Evolutionary conservation across 64 coral and sea anemone species (phyloP).

Genomic region (Dendronephthya gigantea): DNA sequence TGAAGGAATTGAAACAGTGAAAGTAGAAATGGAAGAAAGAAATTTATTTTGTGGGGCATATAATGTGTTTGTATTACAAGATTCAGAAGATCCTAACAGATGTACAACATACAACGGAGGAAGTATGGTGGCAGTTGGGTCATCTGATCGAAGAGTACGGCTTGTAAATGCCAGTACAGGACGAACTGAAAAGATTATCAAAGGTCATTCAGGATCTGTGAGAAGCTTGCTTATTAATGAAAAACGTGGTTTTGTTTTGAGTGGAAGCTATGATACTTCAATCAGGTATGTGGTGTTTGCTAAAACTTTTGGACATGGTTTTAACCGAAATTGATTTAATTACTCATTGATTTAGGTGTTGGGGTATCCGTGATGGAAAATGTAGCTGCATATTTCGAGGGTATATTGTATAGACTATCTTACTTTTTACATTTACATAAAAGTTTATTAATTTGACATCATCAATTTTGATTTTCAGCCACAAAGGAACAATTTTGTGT

Average conservation of each 20-base stretch:
- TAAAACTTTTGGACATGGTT: background rate
- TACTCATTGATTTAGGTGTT: conserved; percentile 58
- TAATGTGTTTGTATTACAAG: conserved; percentile 85
- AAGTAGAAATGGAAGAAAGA: conserved; percentile 71
- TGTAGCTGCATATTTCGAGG: conserved; percentile 92
- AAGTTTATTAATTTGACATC: too few species aligned
- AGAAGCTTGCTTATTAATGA: conserved; percentile 71
- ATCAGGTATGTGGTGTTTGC: conserved; percentile 41
- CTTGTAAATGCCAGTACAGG: conserved; percentile 57
- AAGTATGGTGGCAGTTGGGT: conserved; percentile 62
- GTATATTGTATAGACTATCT: conserved; percentile 9
- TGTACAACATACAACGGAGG: conserved; percentile 72
- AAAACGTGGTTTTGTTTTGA: conserved; percentile 60
- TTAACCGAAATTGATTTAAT: too few species aligned
- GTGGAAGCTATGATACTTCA: conserved; percentile 93
- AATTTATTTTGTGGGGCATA: conserved; percentile 93
- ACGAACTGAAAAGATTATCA: conserved; percentile 59
- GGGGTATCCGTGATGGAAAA: conserved; percentile 74
- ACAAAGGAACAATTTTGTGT: conserved; percentile 67
- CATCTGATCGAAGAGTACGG: conserved; percentile 67
- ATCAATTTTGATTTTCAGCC: conserved; percentile 23
- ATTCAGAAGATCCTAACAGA: conserved; percentile 53
- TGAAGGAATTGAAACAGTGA: conserved; percentile 51
- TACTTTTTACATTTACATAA: background rate
- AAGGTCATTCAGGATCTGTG: conserved; percentile 87